These are phyloP conservation scores for Menura novaehollandiae DNA, from an alignment of 2,113 vertebrate genomes.

Conservation along the genomic window DNA sequence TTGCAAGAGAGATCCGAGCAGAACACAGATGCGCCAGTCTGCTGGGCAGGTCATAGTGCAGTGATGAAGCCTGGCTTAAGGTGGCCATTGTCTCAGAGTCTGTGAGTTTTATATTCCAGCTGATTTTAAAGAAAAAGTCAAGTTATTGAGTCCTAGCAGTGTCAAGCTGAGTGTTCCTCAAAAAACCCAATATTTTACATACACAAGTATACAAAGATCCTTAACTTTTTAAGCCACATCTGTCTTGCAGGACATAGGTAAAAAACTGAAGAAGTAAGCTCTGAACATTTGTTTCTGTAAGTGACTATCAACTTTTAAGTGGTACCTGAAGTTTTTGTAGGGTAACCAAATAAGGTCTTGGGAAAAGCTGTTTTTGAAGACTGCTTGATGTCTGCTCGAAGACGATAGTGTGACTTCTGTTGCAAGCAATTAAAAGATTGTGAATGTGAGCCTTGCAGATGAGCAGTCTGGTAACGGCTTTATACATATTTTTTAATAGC, in stretches of 20 bases:
- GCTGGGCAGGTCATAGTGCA: background rate
- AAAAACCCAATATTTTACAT: background rate
- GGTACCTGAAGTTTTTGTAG: background rate
- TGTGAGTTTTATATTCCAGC: background rate
- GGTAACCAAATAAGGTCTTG: background rate
- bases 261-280: background rate
- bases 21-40: background rate
- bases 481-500: background rate
- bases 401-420: background rate
- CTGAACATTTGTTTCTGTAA: background rate
- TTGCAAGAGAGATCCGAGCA: background rate
- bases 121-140: conserved; percentile 1
- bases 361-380: background rate
- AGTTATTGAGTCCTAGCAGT: background rate
- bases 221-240: background rate
- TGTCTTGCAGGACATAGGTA: background rate
- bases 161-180: background rate
- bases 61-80: background rate
- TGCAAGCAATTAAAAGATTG: background rate
- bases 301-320: background rate
- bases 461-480: background rate
- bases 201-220: background rate
- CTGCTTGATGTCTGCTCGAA: background rate
- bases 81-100: background rate
- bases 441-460: background rate